Percentiles rank a stretch among this genome's conserved stretches.
phyloP scores from a whole-genome alignment of 2,797 vertebrate genomes.

The Benthosema pterotum region DNA sequence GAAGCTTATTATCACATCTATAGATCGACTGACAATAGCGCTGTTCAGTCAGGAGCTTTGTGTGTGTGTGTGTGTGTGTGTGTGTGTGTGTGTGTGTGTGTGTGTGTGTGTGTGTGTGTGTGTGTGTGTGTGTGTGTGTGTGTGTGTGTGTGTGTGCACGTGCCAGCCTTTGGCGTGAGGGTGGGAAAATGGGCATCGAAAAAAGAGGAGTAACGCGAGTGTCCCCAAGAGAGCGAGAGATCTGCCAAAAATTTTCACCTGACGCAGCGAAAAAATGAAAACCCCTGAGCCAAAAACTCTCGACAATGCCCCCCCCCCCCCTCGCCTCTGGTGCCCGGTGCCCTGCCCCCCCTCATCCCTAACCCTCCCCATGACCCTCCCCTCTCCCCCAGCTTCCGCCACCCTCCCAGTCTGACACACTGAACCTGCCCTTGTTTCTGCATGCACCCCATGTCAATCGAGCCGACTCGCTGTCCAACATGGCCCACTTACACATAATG shows the following conservation, averaged over 20 bases:
- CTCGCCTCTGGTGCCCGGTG: background rate
- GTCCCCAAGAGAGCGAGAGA: constrained; percentile 45
- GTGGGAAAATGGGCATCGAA: background rate
- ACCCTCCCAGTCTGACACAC: constrained; percentile 69
- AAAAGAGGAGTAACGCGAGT: constrained; percentile 6
- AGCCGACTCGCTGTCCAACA: constrained; percentile 43
- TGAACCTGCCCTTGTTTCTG: constrained; percentile 68
- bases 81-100: too few relatives aligned
- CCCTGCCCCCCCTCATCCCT: constrained; percentile 5
- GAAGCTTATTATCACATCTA: constrained; percentile 26
- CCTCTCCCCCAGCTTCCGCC: background rate
- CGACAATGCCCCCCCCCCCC: background rate
- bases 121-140: too few relatives aligned
- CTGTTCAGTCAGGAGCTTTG: constrained; percentile 32
- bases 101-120: too few relatives aligned
- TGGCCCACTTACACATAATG: constrained; percentile 16
- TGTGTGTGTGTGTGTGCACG: too few relatives aligned
- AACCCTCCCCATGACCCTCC: background rate
- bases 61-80: constrained; percentile 10
- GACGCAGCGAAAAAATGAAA: constrained; percentile 60
- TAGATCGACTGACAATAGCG: constrained; percentile 14
- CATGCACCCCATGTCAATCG: constrained; percentile 46
- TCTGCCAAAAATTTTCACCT: constrained; percentile 54
- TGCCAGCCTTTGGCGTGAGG: too few relatives aligned
- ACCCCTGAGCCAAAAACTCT: constrained; percentile 11